A percentile compares a stretch with the other conserved stretches of the same genome.
These are phyloP conservation scores for Semicossyphus pulcher DNA, from an alignment of 2,113 vertebrate species.

Conservation along the genomic window DNA sequence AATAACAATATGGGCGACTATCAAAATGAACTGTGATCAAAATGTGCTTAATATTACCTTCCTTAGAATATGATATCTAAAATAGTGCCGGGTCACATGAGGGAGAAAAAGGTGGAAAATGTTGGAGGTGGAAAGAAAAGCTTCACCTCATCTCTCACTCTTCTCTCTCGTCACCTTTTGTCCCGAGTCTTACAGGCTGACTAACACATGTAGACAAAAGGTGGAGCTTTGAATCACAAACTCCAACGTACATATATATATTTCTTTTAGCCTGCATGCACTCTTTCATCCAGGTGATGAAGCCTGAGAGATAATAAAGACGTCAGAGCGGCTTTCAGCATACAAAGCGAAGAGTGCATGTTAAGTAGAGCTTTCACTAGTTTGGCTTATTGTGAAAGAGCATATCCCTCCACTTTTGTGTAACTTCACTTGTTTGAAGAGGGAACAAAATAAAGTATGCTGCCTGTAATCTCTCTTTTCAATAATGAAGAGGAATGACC, in stretches of 20 bases:
- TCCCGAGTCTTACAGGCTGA: slow-evolving; percentile 41
- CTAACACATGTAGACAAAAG: slow-evolving; percentile 49
- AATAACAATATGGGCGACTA: neutral
- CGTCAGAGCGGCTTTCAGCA: slow-evolving; percentile 53
- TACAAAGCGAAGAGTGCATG: slow-evolving; percentile 60
- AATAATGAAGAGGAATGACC: slow-evolving; percentile 58
- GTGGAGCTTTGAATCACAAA: slow-evolving; percentile 47
- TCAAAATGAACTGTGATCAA: neutral
- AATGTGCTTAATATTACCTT: too few species aligned
- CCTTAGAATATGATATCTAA: neutral
- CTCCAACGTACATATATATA: slow-evolving; percentile 22
- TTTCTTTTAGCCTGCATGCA: slow-evolving; percentile 23
- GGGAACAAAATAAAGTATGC: slow-evolving; percentile 76
- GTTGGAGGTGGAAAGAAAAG: slow-evolving; percentile 6
- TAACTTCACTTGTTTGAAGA: slow-evolving; percentile 63
- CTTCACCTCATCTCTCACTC: slow-evolving; percentile 38
- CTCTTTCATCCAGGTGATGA: slow-evolving; percentile 57
- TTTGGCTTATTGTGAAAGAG: slow-evolving; percentile 68
- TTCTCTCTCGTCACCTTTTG: slow-evolving; percentile 61
- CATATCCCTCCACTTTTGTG: slow-evolving; percentile 68
- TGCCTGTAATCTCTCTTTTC: slow-evolving; percentile 74
- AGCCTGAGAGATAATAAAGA: slow-evolving; percentile 58
- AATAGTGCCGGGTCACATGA: neutral
- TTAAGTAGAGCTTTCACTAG: slow-evolving; percentile 70
- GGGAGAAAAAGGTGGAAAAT: neutral